These are phyloP conservation scores for Neotoxoptera formosana DNA, from an alignment of 1,140 invertebrate genomes.

Conservation along the genomic window DNA sequence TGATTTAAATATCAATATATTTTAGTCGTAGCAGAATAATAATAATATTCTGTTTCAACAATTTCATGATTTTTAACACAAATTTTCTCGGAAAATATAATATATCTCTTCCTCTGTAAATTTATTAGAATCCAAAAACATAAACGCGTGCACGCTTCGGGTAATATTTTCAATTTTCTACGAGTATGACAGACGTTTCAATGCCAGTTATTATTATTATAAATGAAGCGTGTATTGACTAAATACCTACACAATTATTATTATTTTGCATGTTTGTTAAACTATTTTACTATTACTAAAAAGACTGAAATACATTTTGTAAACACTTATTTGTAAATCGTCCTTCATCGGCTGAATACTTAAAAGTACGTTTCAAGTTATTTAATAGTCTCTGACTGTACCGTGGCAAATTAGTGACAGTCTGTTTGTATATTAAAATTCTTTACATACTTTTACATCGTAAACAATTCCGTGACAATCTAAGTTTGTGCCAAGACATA, in stretches of 20 bases:
- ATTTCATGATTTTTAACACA: too few species aligned
- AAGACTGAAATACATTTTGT: not conserved
- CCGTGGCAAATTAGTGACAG: not conserved
- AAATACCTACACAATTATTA: not conserved
- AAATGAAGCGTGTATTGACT: not conserved
- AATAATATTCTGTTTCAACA: too few species aligned
- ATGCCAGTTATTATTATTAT: not conserved
- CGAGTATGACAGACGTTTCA: not conserved
- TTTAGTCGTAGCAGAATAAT: too few species aligned
- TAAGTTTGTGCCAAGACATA: not conserved
- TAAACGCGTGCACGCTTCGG: too few species aligned
- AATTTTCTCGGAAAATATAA: too few species aligned
- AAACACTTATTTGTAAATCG: not conserved
- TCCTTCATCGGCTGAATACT: not conserved
- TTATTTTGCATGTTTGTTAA: not conserved
- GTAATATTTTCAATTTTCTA: too few species aligned
- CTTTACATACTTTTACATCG: not conserved
- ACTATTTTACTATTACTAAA: not conserved
- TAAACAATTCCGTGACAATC: not conserved
- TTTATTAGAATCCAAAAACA: too few species aligned
- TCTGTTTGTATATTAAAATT: not conserved
- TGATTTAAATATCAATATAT: too few species aligned
- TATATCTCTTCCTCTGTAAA: too few species aligned
- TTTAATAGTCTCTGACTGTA: not conserved
- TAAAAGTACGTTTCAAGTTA: not conserved